Base-by-base conservation (phyloP, 2,113 vertebrate genomes). In the Clarias macrocephalus region DNA sequence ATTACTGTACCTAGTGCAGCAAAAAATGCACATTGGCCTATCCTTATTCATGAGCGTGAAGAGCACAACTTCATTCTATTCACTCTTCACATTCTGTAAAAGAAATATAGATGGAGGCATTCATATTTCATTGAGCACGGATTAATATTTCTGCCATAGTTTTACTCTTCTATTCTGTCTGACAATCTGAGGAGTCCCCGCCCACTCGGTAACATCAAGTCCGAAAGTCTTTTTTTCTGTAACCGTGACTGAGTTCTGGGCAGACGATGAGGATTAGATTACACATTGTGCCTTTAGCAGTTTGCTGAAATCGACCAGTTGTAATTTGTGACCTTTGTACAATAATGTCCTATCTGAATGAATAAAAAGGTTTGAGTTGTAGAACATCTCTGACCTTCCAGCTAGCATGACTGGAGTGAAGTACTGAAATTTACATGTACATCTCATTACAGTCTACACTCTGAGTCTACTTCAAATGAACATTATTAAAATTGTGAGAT, bases 1-100 rank as follows among this genome's bases (percentile, higher is more conserved):
- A 54, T 86, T 65, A 86, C 48, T 48, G 48, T 48, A 48, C 59
- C 1, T n/a, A 65, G 37, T 79, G 76, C 73, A 79, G 84, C 59
- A 54, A 80, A 86, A 48, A 59, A 60, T 37, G 5, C 37, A 30
- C 23, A 80, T 80, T 80, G 79, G 60, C 79, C 56, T 19, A 37
- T 80, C 16, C 37, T 80, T 79, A 80, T 79, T 80, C 33, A 52
- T 6, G 48, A 21, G n/a, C 19, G 25, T 70, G n/a, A 33, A 56
- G 62, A 52, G 42, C 72, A 77, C 60, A 79, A 30, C 11, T 30
- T 30, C 2, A 30, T 77, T 85, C 23, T 85, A n/a, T 21, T 21
- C 52, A 70, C 63, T 68, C 10, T 60, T 33, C 11, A 62, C 23
- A 54, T 48, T 65, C 56, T 42, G 66, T 15, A 33, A n/a, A 19